Base-by-base conservation (phyloP, 1,140 invertebrate genomes). In the Bombus pascuorum region DNA sequence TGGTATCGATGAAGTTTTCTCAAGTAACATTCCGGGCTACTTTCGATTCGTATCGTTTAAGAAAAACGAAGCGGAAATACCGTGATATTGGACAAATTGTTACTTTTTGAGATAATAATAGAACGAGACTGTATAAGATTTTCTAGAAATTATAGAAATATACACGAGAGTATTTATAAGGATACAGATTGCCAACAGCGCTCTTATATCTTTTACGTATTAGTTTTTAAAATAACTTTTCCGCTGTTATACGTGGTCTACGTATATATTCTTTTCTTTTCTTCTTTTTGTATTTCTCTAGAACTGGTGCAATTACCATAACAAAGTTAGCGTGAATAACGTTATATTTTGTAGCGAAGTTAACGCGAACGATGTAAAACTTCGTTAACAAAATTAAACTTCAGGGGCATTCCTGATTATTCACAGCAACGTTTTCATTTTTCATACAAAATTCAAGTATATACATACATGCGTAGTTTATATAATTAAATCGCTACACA, bases 261-360 rank as follows among this genome's bases (percentile, higher is more conserved):
- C 34, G 42, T 65, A n/a, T 65, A n/a, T 34, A n/a, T 86, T 84
- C 15, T 13, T 73, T 37, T n/a, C 32, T 32, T 28, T 73, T n/a
- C 53, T 47, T 32, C 42, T 28, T n/a, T n/a, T 47, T 42, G 15
- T 70, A 79, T 82, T n/a, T 70, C n/a, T 62, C 44, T 34, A n/a
- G 47, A 65, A 80, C 34, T 89, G 82, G 71, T 82, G 75, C 74
- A 83, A 85, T 83, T 57, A 66, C 71, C 73, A 32, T 79, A 88
- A 59, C 13, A 12, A 62, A 28, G 34, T 74, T 32, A 32, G 34
- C 70, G 34, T 1, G 18, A 83, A 37, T 28, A 28, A 28, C 57
- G 12, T 37, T 59, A 59, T 37, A 28, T 59, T 59, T 28, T 37
- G 22, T 2, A 28, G n/a, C 44, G 53, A 28, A 18, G 18, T 42